A percentile compares a stretch with the other conserved stretches of the same genome.
Conservation (phyloP, 2,113 vertebrate genomes). For the Sturnus vulgaris region DNA sequence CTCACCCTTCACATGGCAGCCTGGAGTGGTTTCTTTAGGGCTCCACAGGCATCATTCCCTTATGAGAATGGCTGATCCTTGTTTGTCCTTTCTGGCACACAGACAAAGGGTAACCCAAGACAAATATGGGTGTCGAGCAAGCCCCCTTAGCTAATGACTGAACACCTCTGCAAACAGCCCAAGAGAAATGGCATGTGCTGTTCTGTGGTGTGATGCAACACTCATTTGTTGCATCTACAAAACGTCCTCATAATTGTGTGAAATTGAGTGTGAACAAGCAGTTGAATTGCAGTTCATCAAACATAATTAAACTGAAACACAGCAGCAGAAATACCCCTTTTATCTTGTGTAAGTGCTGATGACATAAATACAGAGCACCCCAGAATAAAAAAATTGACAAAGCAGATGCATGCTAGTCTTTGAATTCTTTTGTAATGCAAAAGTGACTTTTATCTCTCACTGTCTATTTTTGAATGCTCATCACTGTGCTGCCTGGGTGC, state of each 20-base stretch:
- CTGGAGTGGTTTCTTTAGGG: neutral
- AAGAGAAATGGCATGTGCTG: neutral
- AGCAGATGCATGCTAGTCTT: neutral
- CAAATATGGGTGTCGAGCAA: neutral
- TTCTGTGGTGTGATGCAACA: neutral
- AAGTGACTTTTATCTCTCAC: constrained; percentile 22
- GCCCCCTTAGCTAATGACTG: neutral
- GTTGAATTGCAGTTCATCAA: constrained; percentile 4
- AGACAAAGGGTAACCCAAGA: neutral
- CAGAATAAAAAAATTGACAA: constrained; percentile 19
- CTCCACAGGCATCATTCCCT: neutral
- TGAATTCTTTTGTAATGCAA: constrained; percentile 47
- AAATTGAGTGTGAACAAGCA: constrained; percentile 46
- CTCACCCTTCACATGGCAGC: neutral
- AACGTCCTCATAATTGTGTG: neutral
- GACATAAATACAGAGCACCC: neutral
- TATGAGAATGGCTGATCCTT: rapidly evolving
- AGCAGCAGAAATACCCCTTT: constrained; percentile 5
- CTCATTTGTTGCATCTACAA: constrained; percentile 9
- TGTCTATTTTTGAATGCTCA: neutral
- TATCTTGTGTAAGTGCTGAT: neutral
- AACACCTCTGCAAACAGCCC: neutral
- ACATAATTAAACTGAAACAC: constrained; percentile 3
- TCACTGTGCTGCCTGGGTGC: neutral
- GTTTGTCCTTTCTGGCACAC: neutral